Evolutionary conservation across 2,797 vertebrate species (phyloP), one percentile per base, ranked within the genome.

Genomic region (Anas flavirostris): DNA sequence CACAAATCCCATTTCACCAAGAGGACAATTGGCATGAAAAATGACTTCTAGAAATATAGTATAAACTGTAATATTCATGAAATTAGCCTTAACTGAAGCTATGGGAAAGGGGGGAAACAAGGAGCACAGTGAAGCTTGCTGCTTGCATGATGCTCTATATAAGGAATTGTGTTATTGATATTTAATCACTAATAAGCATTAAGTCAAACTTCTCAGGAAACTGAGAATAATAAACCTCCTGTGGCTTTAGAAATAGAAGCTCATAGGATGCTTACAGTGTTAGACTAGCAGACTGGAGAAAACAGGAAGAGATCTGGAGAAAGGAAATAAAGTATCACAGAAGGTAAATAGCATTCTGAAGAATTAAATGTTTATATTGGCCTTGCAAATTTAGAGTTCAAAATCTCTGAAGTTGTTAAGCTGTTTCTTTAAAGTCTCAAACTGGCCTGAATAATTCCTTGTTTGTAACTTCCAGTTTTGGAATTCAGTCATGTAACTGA

Each of bases 21-120:
- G 41, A 23, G 10, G 87, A 82, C 88, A 94, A 76, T 68, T 84
- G 90, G 64, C 39, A 74, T 80, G 56, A 79, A 78, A 94, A 92
- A 86, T 56, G 2, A 59, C 43, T 89, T 79, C 7, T 31, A 74
- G 79, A 82, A 76, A 81, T 93, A 84, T 91, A 76, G 75, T 91
- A 84, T 93, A 73, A 37, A 46, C 55, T 55, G 63, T 75, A 75
- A 48, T 67, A 37, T 64, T 89, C 44, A 50, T 56, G 82, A 92
- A 95, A 90, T 56, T 43, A 88, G 3, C 35, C 12, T 91, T 69
- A 55, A 12, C 13, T 80, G 72, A 90, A 91, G 41, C 44, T 63
- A 4, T 44, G 46, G 41, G 9, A 12, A 21, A 52, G 33, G 23
- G 21, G 67, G 26, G 21, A 21, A 90, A 59, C 11, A 66, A 16